These are phyloP conservation scores for Enteromius trimaculatus DNA, from an alignment of 2,797 vertebrate species.

Conservation along the genomic window DNA sequence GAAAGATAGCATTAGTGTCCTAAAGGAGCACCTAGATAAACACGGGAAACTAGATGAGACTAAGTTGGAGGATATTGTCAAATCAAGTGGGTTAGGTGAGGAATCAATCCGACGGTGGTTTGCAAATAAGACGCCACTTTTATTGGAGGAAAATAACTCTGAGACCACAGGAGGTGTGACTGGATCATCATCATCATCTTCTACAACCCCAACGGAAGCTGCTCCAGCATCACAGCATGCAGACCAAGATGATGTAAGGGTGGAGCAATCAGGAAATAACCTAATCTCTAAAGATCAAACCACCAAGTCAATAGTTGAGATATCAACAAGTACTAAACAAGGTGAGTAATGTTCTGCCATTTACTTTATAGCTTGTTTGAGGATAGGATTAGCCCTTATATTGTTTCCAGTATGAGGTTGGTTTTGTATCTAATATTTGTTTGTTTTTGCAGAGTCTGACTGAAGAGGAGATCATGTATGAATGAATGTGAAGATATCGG, in stretches of 20 bases:
- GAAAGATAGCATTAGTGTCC: conserved; percentile 71
- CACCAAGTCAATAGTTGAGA: conserved; percentile 33
- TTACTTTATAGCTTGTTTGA: neutral
- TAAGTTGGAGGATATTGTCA: conserved; percentile 82
- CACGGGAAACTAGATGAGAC: conserved; percentile 81
- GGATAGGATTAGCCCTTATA: neutral
- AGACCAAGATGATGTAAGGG: conserved; percentile 63
- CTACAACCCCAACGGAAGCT: conserved; percentile 23
- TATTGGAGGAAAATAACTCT: conserved; percentile 55
- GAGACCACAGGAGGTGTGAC: conserved; percentile 47
- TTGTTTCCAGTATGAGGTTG: neutral
- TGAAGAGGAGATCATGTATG: conserved; percentile 36
- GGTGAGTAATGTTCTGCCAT: conserved; percentile 60
- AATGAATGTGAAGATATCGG: conserved; percentile 26
- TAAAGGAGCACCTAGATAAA: conserved; percentile 82
- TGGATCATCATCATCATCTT: neutral
- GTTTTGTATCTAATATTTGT: conserved; percentile 14
- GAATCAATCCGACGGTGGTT: conserved; percentile 91
- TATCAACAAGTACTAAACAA: conserved; percentile 64
- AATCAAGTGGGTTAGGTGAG: conserved; percentile 81
- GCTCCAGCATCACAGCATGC: conserved; percentile 57
- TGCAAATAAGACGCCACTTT: conserved; percentile 68
- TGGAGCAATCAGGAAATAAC: conserved; percentile 69
- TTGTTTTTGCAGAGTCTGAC: conserved; percentile 53
- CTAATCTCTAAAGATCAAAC: conserved; percentile 54